A percentile compares a stretch with the other conserved stretches of the same genome.
Evolutionary conservation across 2,797 vertebrate species (phyloP).

Genomic region (Perodicticus potto): DNA sequence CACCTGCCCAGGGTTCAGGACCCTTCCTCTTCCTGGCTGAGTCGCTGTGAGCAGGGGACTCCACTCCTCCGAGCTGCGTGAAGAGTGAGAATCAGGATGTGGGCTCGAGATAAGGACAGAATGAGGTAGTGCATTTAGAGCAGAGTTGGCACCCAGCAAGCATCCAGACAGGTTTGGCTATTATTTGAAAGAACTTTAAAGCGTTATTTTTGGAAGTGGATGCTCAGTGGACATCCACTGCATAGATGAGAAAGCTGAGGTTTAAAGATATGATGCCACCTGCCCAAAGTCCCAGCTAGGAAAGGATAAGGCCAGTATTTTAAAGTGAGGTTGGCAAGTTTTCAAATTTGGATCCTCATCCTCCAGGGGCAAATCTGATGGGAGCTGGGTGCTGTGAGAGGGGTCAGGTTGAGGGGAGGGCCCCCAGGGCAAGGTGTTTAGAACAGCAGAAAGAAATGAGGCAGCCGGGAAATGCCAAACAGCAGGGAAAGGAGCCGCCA

Average conservation of each 20-base stretch:
- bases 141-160: background rate
- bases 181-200: background rate
- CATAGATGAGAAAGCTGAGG: slow-evolving; percentile 14
- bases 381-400: background rate
- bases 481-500: background rate
- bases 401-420: background rate
- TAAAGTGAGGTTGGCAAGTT: slow-evolving; percentile 15
- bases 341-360: slow-evolving; percentile 12
- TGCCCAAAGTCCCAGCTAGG: background rate
- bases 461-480: background rate
- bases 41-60: background rate
- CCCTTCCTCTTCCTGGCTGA: background rate
- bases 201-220: background rate
- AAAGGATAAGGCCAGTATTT: background rate
- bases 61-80: background rate
- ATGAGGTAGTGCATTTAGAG: background rate
- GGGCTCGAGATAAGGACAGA: background rate
- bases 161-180: background rate
- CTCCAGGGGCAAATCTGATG: background rate
- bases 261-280: background rate
- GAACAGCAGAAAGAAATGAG: background rate
- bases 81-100: background rate
- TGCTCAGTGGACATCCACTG: background rate
- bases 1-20: background rate
- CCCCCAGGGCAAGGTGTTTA: background rate